These are phyloP conservation scores for Panzeria rudis DNA, from an alignment of 2,888 invertebrate species.

Conservation along the genomic window DNA sequence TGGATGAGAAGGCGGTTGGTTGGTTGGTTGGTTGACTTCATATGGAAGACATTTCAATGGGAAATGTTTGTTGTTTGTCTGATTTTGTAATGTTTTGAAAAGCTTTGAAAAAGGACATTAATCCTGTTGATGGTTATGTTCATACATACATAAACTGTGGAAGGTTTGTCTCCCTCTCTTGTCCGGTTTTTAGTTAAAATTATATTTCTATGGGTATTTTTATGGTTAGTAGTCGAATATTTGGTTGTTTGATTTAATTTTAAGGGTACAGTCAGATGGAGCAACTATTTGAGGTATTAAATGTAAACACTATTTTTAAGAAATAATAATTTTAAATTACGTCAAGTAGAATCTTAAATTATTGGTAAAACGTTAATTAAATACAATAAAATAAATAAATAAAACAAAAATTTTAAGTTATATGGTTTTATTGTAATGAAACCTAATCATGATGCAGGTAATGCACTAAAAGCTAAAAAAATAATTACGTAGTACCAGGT, in stretches of 20 bases:
- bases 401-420: no score
- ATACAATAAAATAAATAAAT: no score
- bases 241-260: not conserved
- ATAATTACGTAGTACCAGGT: no score
- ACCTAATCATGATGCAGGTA: no score
- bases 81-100: conserved; percentile 26
- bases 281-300: not conserved
- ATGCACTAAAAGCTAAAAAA: no score
- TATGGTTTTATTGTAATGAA: no score
- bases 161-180: conserved; percentile 22
- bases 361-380: no score
- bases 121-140: conserved; percentile 65
- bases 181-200: conserved; percentile 1
- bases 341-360: no score
- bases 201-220: not conserved
- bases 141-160: not conserved
- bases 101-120: conserved; percentile 69
- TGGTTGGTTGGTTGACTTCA: not conserved
- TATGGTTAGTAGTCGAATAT: not conserved
- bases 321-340: no score
- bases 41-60: conserved; percentile 58
- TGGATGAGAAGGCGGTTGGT: not conserved
- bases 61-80: conserved; percentile 10
- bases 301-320: not conserved
- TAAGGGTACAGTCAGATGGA: not conserved